Percentiles rank a stretch among this genome's conserved stretches.
Conservation (phyloP, 2,888 invertebrate species). For the Tenthredo mesomela region DNA sequence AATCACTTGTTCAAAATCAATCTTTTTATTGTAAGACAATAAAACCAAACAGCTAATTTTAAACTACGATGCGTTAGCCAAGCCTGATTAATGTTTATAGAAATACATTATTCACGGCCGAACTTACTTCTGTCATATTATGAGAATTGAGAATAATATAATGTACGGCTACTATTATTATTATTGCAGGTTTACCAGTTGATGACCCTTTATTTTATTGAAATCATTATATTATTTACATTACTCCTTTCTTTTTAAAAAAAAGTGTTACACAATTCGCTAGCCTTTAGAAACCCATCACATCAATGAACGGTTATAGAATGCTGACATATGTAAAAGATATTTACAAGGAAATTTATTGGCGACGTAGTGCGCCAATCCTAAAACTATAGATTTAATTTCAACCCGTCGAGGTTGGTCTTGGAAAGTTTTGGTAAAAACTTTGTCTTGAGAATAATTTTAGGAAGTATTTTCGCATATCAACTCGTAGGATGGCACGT, state of each 20-base stretch:
- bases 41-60: background rate
- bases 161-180: background rate
- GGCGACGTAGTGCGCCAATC: background rate
- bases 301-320: background rate
- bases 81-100: too few species aligned
- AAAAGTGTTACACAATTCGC: background rate
- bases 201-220: background rate
- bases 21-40: background rate
- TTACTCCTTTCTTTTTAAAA: background rate
- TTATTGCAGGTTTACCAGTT: background rate
- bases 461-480: background rate
- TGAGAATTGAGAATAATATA: background rate
- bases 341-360: background rate
- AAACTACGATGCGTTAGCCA: too few species aligned
- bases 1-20: background rate
- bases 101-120: too few species aligned
- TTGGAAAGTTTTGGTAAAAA: background rate
- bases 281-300: background rate
- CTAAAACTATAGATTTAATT: background rate
- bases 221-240: constrained; percentile 2
- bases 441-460: background rate
- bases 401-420: background rate
- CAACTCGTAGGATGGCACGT: background rate
- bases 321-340: background rate
- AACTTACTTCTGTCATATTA: background rate